Percentiles rank a stretch among this genome's conserved stretches.
These are phyloP conservation scores for Struthio camelus DNA, from an alignment of 2,113 vertebrate genomes.

Conservation along the genomic window DNA sequence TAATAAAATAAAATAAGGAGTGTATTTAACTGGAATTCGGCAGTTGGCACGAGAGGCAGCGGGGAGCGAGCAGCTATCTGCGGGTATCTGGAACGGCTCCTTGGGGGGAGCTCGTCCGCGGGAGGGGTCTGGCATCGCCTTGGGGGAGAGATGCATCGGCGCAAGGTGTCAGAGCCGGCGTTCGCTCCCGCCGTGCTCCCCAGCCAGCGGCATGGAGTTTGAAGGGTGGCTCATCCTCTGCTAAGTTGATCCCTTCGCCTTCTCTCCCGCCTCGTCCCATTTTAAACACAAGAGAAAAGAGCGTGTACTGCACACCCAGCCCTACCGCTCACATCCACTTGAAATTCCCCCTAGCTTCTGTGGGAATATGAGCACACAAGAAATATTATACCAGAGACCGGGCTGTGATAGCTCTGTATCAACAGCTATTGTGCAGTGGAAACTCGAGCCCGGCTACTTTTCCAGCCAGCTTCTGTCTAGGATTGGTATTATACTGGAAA, in stretches of 20 bases:
- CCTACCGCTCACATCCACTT: fast-evolving
- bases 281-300: background rate
- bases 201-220: background rate
- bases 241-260: background rate
- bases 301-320: background rate
- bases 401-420: background rate
- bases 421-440: background rate
- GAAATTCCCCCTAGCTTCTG: background rate
- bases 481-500: background rate
- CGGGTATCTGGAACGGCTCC: background rate
- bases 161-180: background rate
- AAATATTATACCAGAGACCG: background rate
- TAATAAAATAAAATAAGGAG: background rate
- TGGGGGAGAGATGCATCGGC: background rate
- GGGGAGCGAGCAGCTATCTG: background rate
- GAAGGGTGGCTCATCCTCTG: background rate
- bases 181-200: background rate
- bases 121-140: background rate
- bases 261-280: fast-evolving
- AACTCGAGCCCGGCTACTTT: background rate
- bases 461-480: background rate
- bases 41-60: background rate
- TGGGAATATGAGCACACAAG: background rate
- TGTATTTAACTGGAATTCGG: background rate
- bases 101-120: background rate